Evolutionary conservation across 2,113 vertebrate genomes (phyloP), one percentile per base, ranked within the genome.

Genomic region (Chauna torquata): DNA sequence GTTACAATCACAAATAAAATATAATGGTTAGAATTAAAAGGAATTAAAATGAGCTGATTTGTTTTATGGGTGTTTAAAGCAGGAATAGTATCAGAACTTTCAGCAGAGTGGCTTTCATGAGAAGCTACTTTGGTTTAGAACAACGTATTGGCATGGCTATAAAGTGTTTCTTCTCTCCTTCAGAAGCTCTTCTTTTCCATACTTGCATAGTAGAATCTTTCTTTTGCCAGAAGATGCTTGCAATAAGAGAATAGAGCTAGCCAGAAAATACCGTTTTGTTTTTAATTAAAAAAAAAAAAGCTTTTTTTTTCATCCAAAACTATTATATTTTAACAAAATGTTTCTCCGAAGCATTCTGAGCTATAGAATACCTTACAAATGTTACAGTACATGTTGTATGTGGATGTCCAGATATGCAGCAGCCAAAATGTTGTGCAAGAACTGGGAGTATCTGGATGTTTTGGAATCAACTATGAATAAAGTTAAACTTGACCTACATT

Each of bases 231-330:
- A 27, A 87, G 77, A 50, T 47, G 1, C 4, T 81, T 81, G 5
- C 44, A 42, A 3, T 70, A 86, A 58, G 12, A 52, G 17, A 34
- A 13, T 27, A 12, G 19, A 11, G 8, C 25, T 52, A 38, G 61
- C 71, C 19, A 66, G 42, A 74, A 82, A 95, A 80, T 27, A 5
- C 20, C 65, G 74, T 9, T 55, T 22, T 52, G 3, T 2, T 66
- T 57, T 40, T 22, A 62, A 62, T 22, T 34, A 27, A 27, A 52
- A 52, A 52, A 49, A 22, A 22, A 49, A 52, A n/a, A n/a, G n/a
- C n/a, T n/a, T 11, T 12, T 12, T 13, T 75, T 50, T 5, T 2
- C 2, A 8, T 2, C 4, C 0, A 8, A 20, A 54, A 8, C 1
- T 0, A 20, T 8, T 82, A 3, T 52, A 66, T 79, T 88, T 93